These are phyloP conservation scores for Drosophila truncata DNA, from an alignment of 1,140 invertebrate species.

Conservation along the genomic window DNA sequence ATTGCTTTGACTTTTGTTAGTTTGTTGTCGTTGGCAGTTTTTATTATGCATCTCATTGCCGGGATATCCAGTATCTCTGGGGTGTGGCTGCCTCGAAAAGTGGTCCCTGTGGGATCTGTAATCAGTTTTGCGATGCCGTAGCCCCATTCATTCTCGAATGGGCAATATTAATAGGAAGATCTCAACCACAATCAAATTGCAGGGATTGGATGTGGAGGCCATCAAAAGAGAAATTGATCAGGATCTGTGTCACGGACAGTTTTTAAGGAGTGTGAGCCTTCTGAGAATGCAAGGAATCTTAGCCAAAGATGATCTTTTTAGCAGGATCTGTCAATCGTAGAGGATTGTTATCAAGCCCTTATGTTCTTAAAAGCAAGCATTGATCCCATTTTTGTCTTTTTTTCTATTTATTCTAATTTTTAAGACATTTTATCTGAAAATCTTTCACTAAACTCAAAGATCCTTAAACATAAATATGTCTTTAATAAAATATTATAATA, in stretches of 20 bases:
- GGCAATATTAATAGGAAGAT: not conserved
- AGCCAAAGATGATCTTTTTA: too few species aligned
- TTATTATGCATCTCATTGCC: conserved; percentile 56
- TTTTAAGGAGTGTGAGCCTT: conserved; percentile 86
- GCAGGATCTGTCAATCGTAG: too few species aligned
- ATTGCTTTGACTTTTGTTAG: conserved; percentile 85
- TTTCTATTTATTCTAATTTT: too few species aligned
- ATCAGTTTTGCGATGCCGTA: conserved; percentile 29
- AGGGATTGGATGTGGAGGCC: not conserved
- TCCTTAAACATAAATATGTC: not conserved
- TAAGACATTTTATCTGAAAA: too few species aligned
- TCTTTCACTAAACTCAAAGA: not conserved
- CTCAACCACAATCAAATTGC: not conserved
- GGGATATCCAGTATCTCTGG: conserved; percentile 36
- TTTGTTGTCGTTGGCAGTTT: conserved; percentile 68
- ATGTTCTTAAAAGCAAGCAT: not conserved
- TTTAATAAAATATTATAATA: not conserved
- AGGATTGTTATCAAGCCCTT: not conserved
- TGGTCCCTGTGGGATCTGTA: conserved; percentile 30
- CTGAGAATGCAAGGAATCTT: conserved; percentile 93
- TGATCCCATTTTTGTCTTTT: too few species aligned
- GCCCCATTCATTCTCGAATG: not conserved
- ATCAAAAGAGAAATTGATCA: conserved; percentile 8
- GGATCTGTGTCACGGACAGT: conserved; percentile 5
- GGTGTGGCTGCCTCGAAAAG: conserved; percentile 25